Base-by-base conservation (phyloP, 2,113 vertebrate species). In the Ramphastos sulfuratus region DNA sequence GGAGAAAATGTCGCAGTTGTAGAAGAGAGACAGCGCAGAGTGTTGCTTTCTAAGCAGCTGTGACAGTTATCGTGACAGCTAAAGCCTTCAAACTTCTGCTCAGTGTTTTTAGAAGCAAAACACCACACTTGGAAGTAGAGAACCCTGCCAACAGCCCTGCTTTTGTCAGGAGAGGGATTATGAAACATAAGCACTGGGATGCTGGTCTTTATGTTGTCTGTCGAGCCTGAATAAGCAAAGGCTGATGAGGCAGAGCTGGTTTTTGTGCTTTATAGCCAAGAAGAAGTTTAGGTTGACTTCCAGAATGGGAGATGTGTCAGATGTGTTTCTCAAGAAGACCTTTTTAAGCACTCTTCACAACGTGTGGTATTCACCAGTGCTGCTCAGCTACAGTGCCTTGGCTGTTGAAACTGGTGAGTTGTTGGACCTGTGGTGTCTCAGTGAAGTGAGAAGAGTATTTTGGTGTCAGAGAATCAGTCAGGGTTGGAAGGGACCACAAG, bases 171-270 rank as follows among this genome's bases (percentile, higher is more conserved):
- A 35, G 44, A 82, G 61, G 93, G 94, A 92, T 96, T 89, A 56
- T 4, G 86, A 69, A 90, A 81, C 30, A 35, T 35, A 81, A 70
- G 48, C 50, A 2, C 39, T 31, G n/a, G 91, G 67, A 78, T 94
- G 59, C 28, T 70, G 87, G 56, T 85, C 97, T 94, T 93, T 94
- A 58, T 77, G 10, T 65, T 25, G 59, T 60, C 95, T 90, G 82
- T 89, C 92, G 72, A 84, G 44, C 69, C 89, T 92, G 82, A 72
- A 19, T 39, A 59, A 87, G 58, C 81, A 59, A 19, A 89, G 90
- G 1, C 33, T 44, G 83, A 31, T 3, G 67, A 82, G 50, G 39
- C 2, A 14, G 8, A 70, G 81, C 39, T n/a, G 17, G 23, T 69
- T 28, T 79, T 87, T 80, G 5, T 71, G 2, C 21, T 82, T 65